Conservation (phyloP, 2,888 invertebrate genomes). For the Ametastegia equiseti region DNA sequence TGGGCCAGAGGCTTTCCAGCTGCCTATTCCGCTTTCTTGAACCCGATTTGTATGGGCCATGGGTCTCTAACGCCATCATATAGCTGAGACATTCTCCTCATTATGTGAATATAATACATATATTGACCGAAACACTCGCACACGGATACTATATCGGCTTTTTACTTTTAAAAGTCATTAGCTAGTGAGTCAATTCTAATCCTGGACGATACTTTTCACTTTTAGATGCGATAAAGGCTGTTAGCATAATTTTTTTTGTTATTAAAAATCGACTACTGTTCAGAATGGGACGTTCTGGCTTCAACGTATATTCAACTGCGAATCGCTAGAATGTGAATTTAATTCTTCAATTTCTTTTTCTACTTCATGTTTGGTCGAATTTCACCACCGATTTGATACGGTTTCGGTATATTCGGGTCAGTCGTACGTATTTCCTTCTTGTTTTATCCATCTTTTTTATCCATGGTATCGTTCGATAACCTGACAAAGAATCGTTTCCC, state of each 20-base stretch:
- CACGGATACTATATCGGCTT: too few relatives aligned
- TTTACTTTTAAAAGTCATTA: too few relatives aligned
- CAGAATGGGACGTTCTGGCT: too few relatives aligned
- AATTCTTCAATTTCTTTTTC: background rate
- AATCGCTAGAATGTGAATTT: background rate
- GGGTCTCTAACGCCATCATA: background rate
- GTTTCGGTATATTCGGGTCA: background rate
- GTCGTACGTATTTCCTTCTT: background rate
- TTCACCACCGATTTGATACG: background rate
- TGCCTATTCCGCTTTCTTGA: conserved; percentile 14
- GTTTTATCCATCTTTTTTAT: background rate
- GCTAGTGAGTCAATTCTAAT: too few relatives aligned
- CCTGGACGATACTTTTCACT: too few relatives aligned
- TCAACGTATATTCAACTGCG: background rate
- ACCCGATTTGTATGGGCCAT: background rate
- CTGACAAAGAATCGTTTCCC: too few relatives aligned
- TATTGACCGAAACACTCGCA: background rate
- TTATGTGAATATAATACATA: background rate
- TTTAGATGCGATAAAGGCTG: too few relatives aligned
- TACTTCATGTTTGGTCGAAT: background rate
- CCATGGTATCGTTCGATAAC: too few relatives aligned
- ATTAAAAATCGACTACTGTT: too few relatives aligned
- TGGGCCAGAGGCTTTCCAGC: background rate
- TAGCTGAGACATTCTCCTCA: background rate
- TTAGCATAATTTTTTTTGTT: too few relatives aligned